Evolutionary conservation across 2,797 vertebrate species (phyloP).

Genomic region (Myotis vivesi): DNA sequence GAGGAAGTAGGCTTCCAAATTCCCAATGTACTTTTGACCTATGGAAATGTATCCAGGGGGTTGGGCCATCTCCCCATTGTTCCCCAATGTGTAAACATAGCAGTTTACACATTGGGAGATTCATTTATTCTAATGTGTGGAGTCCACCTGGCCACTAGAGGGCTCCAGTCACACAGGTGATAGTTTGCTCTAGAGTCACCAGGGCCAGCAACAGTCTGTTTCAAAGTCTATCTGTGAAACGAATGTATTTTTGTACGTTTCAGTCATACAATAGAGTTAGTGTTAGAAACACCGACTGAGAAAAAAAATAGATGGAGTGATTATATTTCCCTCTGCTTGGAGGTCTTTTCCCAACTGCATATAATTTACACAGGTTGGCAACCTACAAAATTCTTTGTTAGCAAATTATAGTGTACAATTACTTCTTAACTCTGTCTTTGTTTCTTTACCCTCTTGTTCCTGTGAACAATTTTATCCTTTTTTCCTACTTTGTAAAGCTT

Average conservation of each 20-base stretch:
- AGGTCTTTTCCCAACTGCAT: conserved; percentile 69
- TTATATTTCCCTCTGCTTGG: conserved; percentile 65
- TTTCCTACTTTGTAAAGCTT: conserved; percentile 4
- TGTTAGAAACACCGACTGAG: conserved; percentile 60
- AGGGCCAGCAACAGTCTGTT: not conserved
- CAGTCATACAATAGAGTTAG: conserved; percentile 69
- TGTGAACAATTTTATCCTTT: conserved; percentile 33
- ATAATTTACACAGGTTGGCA: conserved; percentile 71
- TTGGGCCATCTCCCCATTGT: not conserved
- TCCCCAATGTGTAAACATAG: not conserved
- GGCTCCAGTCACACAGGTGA: conserved; percentile 36
- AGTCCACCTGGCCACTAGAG: conserved; percentile 44
- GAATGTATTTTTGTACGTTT: conserved; percentile 43
- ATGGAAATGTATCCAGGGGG: not conserved
- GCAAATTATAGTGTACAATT: conserved; percentile 63
- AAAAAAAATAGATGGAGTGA: conserved; percentile 60
- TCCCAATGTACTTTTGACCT: not conserved
- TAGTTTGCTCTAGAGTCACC: not conserved
- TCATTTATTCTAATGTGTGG: not conserved
- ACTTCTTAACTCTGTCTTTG: conserved; percentile 62
- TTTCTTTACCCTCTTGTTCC: conserved; percentile 51
- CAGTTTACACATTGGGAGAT: no score
- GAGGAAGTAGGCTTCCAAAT: not conserved
- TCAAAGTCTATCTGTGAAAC: conserved; percentile 37
- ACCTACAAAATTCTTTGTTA: conserved; percentile 68